Evolutionary conservation across 2,888 invertebrate genomes (phyloP), one percentile per base, ranked within the genome.

Genomic region (Drosophila subsilvestris): DNA sequence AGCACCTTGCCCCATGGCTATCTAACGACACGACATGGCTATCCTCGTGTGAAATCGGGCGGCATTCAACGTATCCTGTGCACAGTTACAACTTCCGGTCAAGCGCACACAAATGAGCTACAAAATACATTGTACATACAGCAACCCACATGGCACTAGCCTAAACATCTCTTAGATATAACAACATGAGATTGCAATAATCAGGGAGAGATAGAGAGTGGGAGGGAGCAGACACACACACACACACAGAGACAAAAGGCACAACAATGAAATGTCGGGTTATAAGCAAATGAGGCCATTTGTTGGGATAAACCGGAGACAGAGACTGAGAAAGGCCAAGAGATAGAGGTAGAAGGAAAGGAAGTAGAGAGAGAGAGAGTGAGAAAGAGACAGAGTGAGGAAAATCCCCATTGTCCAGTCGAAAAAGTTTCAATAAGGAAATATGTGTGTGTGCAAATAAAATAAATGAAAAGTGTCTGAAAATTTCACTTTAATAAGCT

Each of bases 391-490:
- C 17, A 20, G 37, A 43, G 56, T 58, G 29, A 53, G 53, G 57
- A 69, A 68, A 58, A 18, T 14, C 6, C 7, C 45, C 59, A 53
- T 62, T 53, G 55, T 68, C 55, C 58, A 66, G 56, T 48, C 57
- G 60, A 51, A 73, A 68, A 76, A 85, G 77, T 84, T 81, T 73
- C 81, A 86, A 80, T 78, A 80, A 72, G 84, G 74, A 86, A 86
- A 84, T 77, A 73, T 74, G 66, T 58, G 22, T 58, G 22, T 22
- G 25, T 51, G 55, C 50, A 78, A 63, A 86, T 82, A 80, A 86
- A 82, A 75, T 80, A 78, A 75, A 78, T 75, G 67, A 69, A 78
- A 80, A 68, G 68, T 80, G 72, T 62, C 60, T n/a, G 51, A 75
- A 73, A 74, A 78, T 86, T 65, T 65, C 55, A 70, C 66, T 83